Evolutionary conservation across 2,888 invertebrate genomes (phyloP).

Genomic region (Sesia apiformis): DNA sequence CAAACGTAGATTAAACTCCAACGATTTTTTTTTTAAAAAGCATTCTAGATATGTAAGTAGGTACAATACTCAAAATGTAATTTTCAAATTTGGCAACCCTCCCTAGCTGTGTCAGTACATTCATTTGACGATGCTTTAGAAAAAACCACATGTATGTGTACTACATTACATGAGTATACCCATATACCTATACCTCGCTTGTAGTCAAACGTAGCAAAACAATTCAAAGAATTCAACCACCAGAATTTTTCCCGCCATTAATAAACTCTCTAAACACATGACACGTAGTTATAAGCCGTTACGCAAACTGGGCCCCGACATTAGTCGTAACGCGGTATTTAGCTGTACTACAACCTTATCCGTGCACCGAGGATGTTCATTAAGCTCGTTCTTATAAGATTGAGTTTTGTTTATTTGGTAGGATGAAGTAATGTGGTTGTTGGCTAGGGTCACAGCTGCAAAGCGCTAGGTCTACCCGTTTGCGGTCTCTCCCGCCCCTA

Average conservation of each 20-base stretch:
- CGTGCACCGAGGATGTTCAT: not conserved
- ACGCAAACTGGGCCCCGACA: constrained; percentile 8
- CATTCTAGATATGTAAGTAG: too few species aligned
- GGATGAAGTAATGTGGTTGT: not conserved
- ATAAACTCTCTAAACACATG: constrained; percentile 6
- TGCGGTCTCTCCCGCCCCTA: constrained; percentile 44
- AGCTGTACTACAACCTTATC: constrained; percentile 3
- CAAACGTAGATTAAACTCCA: too few species aligned
- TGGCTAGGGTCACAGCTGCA: constrained; percentile 38
- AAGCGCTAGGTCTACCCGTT: constrained; percentile 42
- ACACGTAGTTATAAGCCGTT: constrained; percentile 10
- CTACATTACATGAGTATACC: too few species aligned
- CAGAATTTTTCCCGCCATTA: constrained; percentile 1
- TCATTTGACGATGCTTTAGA: too few species aligned
- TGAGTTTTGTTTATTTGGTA: not conserved
- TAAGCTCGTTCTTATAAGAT: not conserved
- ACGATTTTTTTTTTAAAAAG: too few species aligned
- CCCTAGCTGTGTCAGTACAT: too few species aligned
- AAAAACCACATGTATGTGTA: too few species aligned
- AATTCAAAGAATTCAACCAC: too few species aligned
- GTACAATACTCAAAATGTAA: too few species aligned
- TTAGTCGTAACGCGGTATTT: constrained; percentile 10
- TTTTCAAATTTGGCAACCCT: too few species aligned
- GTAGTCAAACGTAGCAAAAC: too few species aligned
- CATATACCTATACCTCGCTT: too few species aligned